phyloP scores from a whole-genome alignment of 1,140 invertebrate genomes.

The Medauroidea extradentata region DNA sequence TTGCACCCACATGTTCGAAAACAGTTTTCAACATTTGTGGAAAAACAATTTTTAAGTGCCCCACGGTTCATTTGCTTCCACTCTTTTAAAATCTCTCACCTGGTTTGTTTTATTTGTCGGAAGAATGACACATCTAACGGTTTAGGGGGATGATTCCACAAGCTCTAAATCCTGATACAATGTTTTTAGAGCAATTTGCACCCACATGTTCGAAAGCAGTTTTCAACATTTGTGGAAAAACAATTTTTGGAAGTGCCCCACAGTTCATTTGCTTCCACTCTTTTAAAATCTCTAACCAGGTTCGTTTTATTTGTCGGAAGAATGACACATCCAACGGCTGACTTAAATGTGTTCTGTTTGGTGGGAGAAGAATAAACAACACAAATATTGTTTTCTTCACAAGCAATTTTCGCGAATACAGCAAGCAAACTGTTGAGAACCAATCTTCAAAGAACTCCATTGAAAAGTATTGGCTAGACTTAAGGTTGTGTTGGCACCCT shows the following conservation, averaged over 20 bases:
- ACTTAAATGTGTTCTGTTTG: no score
- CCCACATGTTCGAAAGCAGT: neutral
- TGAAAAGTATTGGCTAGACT: no score
- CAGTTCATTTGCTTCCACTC: neutral
- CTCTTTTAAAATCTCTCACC: neutral
- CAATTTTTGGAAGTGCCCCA: neutral
- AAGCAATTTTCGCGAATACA: slow-evolving; percentile 23
- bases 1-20: neutral
- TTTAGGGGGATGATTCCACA: neutral
- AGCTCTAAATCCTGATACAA: no score
- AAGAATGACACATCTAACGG: neutral
- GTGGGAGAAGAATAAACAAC: no score
- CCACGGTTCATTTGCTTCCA: slow-evolving; percentile 1
- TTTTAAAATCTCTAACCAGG: neutral
- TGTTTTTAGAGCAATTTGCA: neutral
- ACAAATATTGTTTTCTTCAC: no score
- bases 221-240: neutral
- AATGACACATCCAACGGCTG: no score
- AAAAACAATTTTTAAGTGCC: neutral
- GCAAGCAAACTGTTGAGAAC: slow-evolving; percentile 25
- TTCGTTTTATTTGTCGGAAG: no score
- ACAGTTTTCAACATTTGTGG: neutral
- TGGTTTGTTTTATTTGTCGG: no score
- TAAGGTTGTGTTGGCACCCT: no score
- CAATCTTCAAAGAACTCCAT: slow-evolving; percentile 30